A percentile compares a stretch with the other conserved stretches of the same genome.
phyloP scores from a whole-genome alignment of 2,888 invertebrate species.

The Congeria kusceri region DNA sequence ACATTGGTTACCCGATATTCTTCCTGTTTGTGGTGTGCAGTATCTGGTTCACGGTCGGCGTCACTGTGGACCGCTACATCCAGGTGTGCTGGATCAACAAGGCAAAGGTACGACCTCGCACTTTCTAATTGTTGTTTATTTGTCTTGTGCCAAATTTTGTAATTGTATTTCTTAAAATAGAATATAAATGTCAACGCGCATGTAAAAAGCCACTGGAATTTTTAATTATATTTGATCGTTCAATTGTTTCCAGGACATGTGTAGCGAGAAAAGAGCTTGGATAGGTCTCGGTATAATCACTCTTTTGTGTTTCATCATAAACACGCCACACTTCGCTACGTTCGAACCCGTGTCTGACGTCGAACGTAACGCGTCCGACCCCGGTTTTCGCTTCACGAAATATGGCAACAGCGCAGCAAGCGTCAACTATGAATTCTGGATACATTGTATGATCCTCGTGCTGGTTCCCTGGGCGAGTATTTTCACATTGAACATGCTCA shows the following conservation, averaged over 20 bases:
- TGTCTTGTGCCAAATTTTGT: too few relatives aligned
- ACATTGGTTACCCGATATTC: slow-evolving; percentile 75
- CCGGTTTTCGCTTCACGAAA: slow-evolving; percentile 59
- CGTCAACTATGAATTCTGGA: slow-evolving; percentile 76
- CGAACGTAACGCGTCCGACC: slow-evolving; percentile 49
- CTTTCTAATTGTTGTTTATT: too few relatives aligned
- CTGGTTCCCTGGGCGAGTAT: slow-evolving; percentile 74
- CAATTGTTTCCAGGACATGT: slow-evolving; percentile 60
- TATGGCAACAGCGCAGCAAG: slow-evolving; percentile 68
- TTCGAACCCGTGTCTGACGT: slow-evolving; percentile 55
- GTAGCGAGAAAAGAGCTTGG: slow-evolving; percentile 66
- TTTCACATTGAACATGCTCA: slow-evolving; percentile 71
- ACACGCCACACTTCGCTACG: slow-evolving; percentile 73
- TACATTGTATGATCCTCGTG: slow-evolving; percentile 77
- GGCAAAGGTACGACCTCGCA: slow-evolving; percentile 65
- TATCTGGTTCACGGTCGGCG: slow-evolving; percentile 80
- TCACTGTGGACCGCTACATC: slow-evolving; percentile 80
- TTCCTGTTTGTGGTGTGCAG: slow-evolving; percentile 75
- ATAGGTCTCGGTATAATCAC: slow-evolving; percentile 69
- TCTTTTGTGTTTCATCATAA: slow-evolving; percentile 71
- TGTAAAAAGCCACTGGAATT: too few relatives aligned
- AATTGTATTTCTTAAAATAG: too few relatives aligned
- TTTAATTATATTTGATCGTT: too few relatives aligned
- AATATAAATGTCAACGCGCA: too few relatives aligned
- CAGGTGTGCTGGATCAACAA: slow-evolving; percentile 78